Percentiles rank a stretch among this genome's conserved stretches.
phyloP scores from a whole-genome alignment of 2,113 vertebrate species.

The Gila orcuttii region DNA sequence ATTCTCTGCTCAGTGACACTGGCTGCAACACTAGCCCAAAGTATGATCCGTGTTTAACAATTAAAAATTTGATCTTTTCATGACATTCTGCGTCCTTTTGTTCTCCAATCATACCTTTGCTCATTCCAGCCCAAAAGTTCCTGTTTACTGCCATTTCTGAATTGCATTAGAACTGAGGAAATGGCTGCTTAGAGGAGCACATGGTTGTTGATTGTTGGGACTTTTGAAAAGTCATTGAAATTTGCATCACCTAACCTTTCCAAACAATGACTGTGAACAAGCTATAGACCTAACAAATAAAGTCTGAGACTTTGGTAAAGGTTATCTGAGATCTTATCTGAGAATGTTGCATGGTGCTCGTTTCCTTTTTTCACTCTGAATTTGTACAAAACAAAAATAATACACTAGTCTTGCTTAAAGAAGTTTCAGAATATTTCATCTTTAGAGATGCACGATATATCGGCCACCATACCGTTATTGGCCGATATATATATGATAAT shows the following conservation, averaged over 20 bases:
- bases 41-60: too few species aligned
- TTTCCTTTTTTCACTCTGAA: not conserved
- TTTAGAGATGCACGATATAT: too few species aligned
- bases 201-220: not conserved
- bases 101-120: not conserved
- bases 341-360: not conserved
- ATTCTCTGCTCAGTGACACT: not conserved
- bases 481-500: too few species aligned
- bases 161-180: not conserved
- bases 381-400: not conserved
- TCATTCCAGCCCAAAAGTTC: not conserved
- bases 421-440: too few species aligned
- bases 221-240: not conserved
- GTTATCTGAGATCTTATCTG: not conserved
- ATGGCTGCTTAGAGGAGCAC: not conserved
- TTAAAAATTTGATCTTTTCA: not conserved
- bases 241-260: not conserved
- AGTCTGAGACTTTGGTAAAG: not conserved
- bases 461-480: too few species aligned
- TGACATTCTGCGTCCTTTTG: not conserved
- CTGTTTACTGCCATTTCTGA: not conserved
- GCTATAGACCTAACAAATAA: not conserved
- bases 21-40: not conserved
- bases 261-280: slow-evolving; percentile 9
- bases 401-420: not conserved